Evolutionary conservation across 2,888 invertebrate genomes (phyloP), one percentile per base, ranked within the genome.

Genomic region (Diplolepis rosae): DNA sequence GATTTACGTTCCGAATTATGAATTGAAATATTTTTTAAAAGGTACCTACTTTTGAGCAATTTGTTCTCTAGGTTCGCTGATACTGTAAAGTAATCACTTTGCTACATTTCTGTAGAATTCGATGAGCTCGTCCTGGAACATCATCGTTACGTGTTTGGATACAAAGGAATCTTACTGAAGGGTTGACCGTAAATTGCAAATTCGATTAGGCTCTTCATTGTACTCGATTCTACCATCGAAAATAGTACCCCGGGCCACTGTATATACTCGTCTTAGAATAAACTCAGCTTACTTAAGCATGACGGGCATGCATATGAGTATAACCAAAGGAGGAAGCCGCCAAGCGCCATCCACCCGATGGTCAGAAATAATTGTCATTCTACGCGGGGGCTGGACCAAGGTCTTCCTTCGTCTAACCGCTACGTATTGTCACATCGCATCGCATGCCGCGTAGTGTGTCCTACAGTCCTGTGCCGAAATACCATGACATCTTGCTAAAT

Each of bases 341-440:
- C 83, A 83, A 84, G 84, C 84, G 85, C 85, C 85, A 84, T 84
- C 82, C 82, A 85, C 84, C 82, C 83, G 82, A 84, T 83, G 84
- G 82, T 82, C 82, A 80, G 82, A 81, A 83, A 85, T 84, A 84
- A 87, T 87, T 86, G 86, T 85, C 84, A 85, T 87, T 85, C 83
- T 75, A 77, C 77, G 78, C 28, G 61, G n/a, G 66, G 72, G 35
- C 75, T 75, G 72, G 70, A 69, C 71, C 69, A 69, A 71, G 71
- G 70, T 66, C 73, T 73, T 27, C 48, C 51, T 48, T 35, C 65
- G 52, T 48, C 61, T 72, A 65, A 74, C 32, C 69, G 61, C 30
- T 32, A 9, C 35, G 18, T 45, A 45, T 70, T 56, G 32, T 51
- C 30, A 13, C 39, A 56, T 48, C 52, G 50, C 39, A 67, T 65